A percentile compares a stretch with the other conserved stretches of the same genome.
phyloP scores from a whole-genome alignment of 53 echinoderm and acorn worm genomes.

The Actinopyga echinites region DNA sequence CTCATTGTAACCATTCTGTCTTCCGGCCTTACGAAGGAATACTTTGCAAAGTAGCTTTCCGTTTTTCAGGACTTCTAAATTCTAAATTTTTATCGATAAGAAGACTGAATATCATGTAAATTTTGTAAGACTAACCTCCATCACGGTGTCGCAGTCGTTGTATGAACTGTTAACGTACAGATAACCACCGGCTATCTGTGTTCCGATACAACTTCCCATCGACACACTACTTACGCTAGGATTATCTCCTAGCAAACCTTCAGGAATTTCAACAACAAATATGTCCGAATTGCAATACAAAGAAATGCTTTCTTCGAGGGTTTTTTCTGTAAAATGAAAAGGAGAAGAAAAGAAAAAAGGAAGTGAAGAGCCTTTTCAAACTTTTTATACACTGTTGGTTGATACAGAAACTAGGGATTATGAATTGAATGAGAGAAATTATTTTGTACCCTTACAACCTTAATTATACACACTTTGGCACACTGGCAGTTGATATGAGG shows the following conservation, averaged over 20 bases:
- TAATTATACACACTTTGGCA: no score
- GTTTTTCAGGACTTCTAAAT: no score
- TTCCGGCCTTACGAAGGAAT: no score
- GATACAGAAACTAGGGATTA: no score
- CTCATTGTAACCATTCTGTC: no score
- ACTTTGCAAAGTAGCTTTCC: no score
- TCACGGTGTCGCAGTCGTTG: conserved; percentile 1
- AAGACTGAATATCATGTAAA: no score
- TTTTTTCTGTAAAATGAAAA: neutral
- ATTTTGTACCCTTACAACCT: no score
- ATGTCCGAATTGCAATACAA: conserved; percentile 28
- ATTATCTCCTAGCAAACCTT: neutral
- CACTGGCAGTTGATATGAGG: no score
- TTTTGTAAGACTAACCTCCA: neutral
- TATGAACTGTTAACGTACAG: neutral
- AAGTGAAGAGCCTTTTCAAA: neutral
- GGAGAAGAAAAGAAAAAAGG: neutral
- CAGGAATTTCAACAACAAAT: conserved; percentile 27
- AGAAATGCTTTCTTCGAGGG: neutral
- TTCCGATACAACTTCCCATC: neutral
- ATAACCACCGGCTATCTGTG: neutral
- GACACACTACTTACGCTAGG: neutral
- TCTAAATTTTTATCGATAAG: no score
- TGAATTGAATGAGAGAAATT: no score
- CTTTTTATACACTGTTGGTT: neutral